Evolutionary conservation across 2,888 invertebrate species (phyloP).

Genomic region (Machimus rusticus): DNA sequence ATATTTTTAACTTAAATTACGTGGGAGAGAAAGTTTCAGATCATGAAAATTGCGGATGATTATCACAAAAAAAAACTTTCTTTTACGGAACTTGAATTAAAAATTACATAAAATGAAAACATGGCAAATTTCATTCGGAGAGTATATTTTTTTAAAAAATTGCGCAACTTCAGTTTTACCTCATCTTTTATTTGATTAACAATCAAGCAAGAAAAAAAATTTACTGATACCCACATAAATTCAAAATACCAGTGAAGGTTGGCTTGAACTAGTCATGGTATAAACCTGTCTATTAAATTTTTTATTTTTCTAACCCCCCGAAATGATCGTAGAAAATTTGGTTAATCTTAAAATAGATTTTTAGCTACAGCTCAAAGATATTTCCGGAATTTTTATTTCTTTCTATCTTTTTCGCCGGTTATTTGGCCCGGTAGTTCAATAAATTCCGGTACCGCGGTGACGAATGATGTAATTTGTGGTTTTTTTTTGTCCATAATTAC

Average conservation of each 20-base stretch:
- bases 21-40: not conserved
- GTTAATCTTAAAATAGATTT: not conserved
- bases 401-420: not conserved
- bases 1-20: no score
- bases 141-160: not conserved
- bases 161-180: not conserved
- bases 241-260: not conserved
- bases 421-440: not conserved
- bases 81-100: not conserved
- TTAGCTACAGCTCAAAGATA: not conserved
- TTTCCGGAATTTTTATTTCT: not conserved
- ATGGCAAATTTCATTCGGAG: not conserved
- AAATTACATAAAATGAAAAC: not conserved
- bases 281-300: not conserved
- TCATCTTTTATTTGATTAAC: not conserved
- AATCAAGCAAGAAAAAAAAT: not conserved
- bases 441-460: not conserved
- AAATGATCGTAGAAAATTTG: not conserved
- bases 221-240: not conserved
- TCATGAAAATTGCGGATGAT: not conserved
- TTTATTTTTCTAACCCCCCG: not conserved
- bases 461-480: not conserved
- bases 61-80: not conserved
- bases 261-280: not conserved
- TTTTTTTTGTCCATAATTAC: not conserved